These are phyloP conservation scores for Platynereis dumerilii DNA, from an alignment of 2,888 invertebrate species.

Conservation along the genomic window DNA sequence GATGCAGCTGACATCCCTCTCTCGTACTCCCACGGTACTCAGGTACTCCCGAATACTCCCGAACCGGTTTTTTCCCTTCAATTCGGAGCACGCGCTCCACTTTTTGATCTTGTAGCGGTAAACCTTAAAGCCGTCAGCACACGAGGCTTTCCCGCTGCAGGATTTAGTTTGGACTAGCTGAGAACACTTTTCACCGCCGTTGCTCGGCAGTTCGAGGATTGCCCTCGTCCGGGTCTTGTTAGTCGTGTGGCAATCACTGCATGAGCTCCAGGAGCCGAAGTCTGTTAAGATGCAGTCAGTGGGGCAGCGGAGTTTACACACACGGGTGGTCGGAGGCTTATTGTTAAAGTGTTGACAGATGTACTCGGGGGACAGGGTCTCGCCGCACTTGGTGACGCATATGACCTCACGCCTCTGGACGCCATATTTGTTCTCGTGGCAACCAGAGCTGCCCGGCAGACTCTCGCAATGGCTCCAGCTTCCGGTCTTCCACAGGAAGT, in stretches of 20 bases:
- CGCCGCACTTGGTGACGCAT: slow-evolving; percentile 31
- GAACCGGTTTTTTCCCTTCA: slow-evolving; percentile 12
- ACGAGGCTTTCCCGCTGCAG: not conserved
- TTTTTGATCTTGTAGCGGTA: slow-evolving; percentile 19
- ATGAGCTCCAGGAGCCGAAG: slow-evolving; percentile 36
- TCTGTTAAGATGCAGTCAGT: slow-evolving; percentile 34
- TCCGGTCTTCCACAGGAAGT: slow-evolving; percentile 32
- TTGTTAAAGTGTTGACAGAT: slow-evolving; percentile 26
- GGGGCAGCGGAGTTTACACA: slow-evolving; percentile 29
- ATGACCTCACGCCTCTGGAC: slow-evolving; percentile 56
- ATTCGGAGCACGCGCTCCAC: slow-evolving; percentile 24
- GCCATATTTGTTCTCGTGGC: slow-evolving; percentile 18
- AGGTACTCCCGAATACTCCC: slow-evolving; percentile 18
- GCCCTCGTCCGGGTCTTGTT: slow-evolving; percentile 26
- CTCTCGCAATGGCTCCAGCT: slow-evolving; percentile 30
- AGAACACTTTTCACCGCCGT: slow-evolving; percentile 26
- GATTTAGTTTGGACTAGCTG: slow-evolving; percentile 13
- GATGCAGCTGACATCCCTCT: slow-evolving; percentile 30
- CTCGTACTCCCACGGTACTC: slow-evolving; percentile 29
- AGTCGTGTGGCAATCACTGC: slow-evolving; percentile 28
- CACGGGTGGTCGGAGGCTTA: slow-evolving; percentile 21
- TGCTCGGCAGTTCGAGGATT: slow-evolving; percentile 24
- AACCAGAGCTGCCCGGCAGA: not conserved
- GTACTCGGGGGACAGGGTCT: slow-evolving; percentile 5
- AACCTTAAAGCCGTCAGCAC: not conserved